Evolutionary conservation across 2,888 invertebrate genomes (phyloP).

Genomic region (Melanostoma mellinum): DNA sequence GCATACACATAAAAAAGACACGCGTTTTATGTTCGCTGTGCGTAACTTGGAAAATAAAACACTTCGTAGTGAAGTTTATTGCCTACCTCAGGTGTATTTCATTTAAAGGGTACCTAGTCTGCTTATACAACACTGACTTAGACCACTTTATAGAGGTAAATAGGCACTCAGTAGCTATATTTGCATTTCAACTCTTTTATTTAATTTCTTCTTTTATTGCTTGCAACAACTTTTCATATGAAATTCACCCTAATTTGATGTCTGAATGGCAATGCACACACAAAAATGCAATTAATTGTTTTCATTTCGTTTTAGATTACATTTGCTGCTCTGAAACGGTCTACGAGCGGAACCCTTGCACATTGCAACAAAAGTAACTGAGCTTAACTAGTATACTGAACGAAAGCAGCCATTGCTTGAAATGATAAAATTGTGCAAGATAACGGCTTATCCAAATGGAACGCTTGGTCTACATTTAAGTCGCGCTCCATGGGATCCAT

Average conservation of each 20-base stretch:
- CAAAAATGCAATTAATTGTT: no score
- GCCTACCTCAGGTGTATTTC: no score
- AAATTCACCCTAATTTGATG: no score
- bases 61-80: not conserved
- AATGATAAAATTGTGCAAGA: conserved; percentile 80
- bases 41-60: conserved; percentile 27
- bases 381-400: not conserved
- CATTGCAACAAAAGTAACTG: not conserved
- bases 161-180: no score
- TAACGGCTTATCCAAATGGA: conserved; percentile 82
- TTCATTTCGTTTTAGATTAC: no score
- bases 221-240: no score
- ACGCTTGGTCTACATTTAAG: conserved; percentile 88
- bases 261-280: no score
- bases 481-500: conserved; percentile 90
- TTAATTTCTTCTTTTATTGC: no score
- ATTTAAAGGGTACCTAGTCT: no score
- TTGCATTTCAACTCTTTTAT: no score
- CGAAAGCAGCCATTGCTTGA: conserved; percentile 11
- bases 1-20: conserved; percentile 15
- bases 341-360: conserved; percentile 9
- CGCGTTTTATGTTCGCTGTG: conserved; percentile 22
- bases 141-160: no score
- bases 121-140: no score
- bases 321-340: not conserved